Evolutionary conservation across 2,888 invertebrate genomes (phyloP).

Genomic region (Drosophila recens): DNA sequence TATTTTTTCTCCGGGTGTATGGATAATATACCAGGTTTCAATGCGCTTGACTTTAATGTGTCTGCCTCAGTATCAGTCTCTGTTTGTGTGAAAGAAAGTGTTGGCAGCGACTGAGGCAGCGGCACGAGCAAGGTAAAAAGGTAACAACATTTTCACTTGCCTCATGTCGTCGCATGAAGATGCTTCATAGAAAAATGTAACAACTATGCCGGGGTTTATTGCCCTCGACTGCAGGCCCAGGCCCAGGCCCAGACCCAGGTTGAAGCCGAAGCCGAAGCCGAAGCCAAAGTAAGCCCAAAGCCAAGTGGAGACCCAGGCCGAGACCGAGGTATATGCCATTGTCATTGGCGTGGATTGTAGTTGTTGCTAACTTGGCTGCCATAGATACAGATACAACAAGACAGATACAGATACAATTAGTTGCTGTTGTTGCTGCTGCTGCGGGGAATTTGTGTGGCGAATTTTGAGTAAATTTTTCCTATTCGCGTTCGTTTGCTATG

Average conservation of each 20-base stretch:
- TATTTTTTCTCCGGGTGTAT: background rate
- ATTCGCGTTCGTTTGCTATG: constrained; percentile 64
- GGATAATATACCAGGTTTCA: constrained; percentile 35
- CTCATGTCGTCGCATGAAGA: constrained; percentile 66
- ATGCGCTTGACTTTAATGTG: constrained; percentile 22
- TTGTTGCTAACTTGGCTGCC: constrained; percentile 28
- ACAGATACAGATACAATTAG: constrained; percentile 61
- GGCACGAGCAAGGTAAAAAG: constrained; percentile 66
- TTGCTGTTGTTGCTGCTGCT: constrained; percentile 33
- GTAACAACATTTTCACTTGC: constrained; percentile 79
- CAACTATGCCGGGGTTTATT: constrained; percentile 65
- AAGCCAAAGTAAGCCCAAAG: constrained; percentile 42
- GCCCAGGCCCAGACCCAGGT: constrained; percentile 5
- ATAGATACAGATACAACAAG: constrained; percentile 35
- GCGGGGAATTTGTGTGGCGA: constrained; percentile 48
- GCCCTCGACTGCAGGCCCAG: constrained; percentile 61
- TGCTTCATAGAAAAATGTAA: constrained; percentile 64
- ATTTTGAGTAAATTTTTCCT: constrained; percentile 74
- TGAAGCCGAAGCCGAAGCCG: constrained; percentile 19
- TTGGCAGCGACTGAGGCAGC: constrained; percentile 41
- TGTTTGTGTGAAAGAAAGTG: constrained; percentile 68
- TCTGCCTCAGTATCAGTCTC: constrained; percentile 11
- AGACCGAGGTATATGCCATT: constrained; percentile 57
- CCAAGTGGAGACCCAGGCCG: constrained; percentile 26
- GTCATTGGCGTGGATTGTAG: constrained; percentile 65